Base-by-base conservation (phyloP, 2,113 vertebrate genomes). In the Nothoprocta perdicaria region DNA sequence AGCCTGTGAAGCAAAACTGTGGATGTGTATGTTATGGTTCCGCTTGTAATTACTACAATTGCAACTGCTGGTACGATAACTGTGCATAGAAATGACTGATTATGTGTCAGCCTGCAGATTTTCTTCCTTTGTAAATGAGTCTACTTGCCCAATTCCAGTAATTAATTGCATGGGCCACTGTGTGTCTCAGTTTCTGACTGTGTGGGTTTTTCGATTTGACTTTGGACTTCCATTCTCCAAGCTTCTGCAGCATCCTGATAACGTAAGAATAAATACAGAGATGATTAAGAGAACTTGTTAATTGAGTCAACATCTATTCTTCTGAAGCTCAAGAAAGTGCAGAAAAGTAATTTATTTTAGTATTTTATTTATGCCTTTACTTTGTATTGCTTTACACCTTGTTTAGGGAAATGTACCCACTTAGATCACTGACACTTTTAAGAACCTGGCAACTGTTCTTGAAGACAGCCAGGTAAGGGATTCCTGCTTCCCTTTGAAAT, bases 81-180 rank as follows among this genome's bases (percentile, higher is more conserved):
- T 67, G 55, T 84, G 83, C 73, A 86, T 31, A 18, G 60, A 80
- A 86, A 67, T 80, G 21, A 86, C 29, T 89, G 82, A 87, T 80
- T 94, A 33, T 74, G 31, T 77, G 45, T 80, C 45, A 16, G 79
- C 53, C n/a, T 62, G 45, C 14, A 81, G 45, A 58, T 85, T 77
- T 92, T 1, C 12, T 73, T 68, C n/a, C 23, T 68, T 24, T 78
- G 14, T 57, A 86, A 92, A 10, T 66, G 58, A 82, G 8, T 46
- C n/a, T 46, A 1, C 40, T 91, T 84, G 2, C 17, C 43, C 4
- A 1, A 43, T 63, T 80, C 10, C 8, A 75, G 46, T 68, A 91
- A 72, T 74, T 84, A 80, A 78, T 78, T 91, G 17, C 19, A 79
- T 43, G 53, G 43, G 13, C 50, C 43, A 72, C 18, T 88, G 7